Percentiles rank a stretch among this genome's conserved stretches.
Evolutionary conservation across 2,797 vertebrate species (phyloP).

Genomic region (Coreius guichenoti): DNA sequence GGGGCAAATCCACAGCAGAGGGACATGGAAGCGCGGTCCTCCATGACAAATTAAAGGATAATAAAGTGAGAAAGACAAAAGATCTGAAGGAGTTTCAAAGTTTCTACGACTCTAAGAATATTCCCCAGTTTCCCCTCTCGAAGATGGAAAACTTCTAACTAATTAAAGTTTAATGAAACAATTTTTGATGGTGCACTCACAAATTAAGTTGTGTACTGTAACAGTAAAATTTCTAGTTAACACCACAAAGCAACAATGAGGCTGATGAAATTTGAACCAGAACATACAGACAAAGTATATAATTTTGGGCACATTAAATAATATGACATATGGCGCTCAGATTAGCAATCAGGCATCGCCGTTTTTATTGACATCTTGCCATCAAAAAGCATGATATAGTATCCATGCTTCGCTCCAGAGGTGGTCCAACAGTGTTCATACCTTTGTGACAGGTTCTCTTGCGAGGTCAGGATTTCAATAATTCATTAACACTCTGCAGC

Average conservation of each 20-base stretch:
- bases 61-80: constrained; percentile 45
- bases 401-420: neutral
- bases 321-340: neutral
- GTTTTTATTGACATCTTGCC: neutral
- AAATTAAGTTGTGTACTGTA: neutral
- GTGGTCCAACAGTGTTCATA: constrained; percentile 27
- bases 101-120: neutral
- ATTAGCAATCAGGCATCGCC: neutral
- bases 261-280: neutral
- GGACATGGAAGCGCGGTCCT: constrained; percentile 21
- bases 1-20: constrained; percentile 57
- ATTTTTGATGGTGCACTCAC: constrained; percentile 20
- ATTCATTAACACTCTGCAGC: constrained; percentile 8
- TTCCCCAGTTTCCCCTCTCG: neutral
- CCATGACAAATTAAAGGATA: constrained; percentile 37
- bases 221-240: neutral
- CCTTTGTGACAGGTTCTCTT: constrained; percentile 32
- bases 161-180: constrained; percentile 45
- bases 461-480: constrained; percentile 3
- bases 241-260: neutral
- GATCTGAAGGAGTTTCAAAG: constrained; percentile 43
- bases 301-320: neutral
- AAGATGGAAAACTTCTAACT: constrained; percentile 28
- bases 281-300: neutral
- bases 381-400: constrained; percentile 16